These are phyloP conservation scores for Nothobranchius kuhntae DNA, from an alignment of 2,113 vertebrate genomes.

Conservation along the genomic window DNA sequence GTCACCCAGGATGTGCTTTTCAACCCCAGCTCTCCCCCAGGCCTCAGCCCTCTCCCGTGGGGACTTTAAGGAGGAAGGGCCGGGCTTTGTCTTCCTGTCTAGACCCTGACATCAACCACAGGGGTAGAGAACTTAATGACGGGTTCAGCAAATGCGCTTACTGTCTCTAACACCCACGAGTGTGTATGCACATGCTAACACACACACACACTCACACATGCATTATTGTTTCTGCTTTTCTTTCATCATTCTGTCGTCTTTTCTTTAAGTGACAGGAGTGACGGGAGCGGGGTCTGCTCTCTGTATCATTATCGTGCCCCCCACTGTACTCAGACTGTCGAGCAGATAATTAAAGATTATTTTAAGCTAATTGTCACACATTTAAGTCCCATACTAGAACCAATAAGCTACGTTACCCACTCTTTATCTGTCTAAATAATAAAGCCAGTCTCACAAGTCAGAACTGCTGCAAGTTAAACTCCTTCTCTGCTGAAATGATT, in stretches of 20 bases:
- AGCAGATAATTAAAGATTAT: conserved; percentile 60
- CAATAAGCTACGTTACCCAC: conserved; percentile 48
- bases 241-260: conserved; percentile 18
- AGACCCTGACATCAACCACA: conserved; percentile 65
- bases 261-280: conserved; percentile 39
- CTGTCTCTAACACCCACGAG: conserved; percentile 38
- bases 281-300: conserved; percentile 64
- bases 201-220: background rate
- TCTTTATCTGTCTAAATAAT: conserved; percentile 27
- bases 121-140: conserved; percentile 70
- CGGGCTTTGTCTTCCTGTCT: conserved; percentile 69
- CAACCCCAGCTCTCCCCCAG: conserved; percentile 50
- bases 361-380: conserved; percentile 58
- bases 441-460: background rate
- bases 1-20: conserved; percentile 48
- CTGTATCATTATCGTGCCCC: conserved; percentile 64
- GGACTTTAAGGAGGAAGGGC: conserved; percentile 58
- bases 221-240: conserved; percentile 18
- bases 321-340: conserved; percentile 53
- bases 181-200: conserved; percentile 8
- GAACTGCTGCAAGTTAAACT: conserved; percentile 4
- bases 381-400: conserved; percentile 34
- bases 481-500: background rate
- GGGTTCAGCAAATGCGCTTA: conserved; percentile 63
- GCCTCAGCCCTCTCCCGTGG: conserved; percentile 65